These are phyloP conservation scores for Drusus annulatus DNA, from an alignment of 1,140 invertebrate species.

Conservation along the genomic window DNA sequence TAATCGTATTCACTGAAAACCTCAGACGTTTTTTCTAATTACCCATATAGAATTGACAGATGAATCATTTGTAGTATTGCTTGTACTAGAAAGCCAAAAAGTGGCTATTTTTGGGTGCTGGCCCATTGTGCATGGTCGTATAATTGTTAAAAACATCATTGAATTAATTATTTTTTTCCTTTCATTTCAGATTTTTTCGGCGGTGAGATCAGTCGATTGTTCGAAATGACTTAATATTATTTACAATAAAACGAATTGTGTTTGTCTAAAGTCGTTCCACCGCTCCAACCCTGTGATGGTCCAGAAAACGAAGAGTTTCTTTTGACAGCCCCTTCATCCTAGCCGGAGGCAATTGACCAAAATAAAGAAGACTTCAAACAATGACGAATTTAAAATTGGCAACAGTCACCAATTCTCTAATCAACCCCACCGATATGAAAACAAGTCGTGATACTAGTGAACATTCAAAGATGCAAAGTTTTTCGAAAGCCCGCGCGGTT, in stretches of 20 bases:
- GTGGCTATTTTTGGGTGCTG: no score
- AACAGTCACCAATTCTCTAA: background rate
- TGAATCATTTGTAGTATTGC: no score
- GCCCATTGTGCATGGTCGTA: no score
- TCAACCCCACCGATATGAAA: background rate
- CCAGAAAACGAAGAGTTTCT: background rate
- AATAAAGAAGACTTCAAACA: background rate
- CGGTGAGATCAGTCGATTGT: background rate
- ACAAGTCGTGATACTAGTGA: background rate
- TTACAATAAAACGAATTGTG: background rate
- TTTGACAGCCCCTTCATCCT: background rate
- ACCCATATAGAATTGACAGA: no score
- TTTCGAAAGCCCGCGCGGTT: no score
- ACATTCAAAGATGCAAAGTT: background rate
- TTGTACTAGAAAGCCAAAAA: no score
- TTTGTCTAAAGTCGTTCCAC: background rate
- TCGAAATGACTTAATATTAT: conserved; percentile 1
- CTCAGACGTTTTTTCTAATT: no score
- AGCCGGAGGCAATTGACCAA: background rate
- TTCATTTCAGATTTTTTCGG: background rate
- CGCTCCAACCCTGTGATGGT: background rate
- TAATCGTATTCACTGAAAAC: no score
- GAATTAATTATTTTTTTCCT: background rate
- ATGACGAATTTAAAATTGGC: background rate
- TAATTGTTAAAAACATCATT: no score